Base-by-base conservation (phyloP, 2,888 invertebrate species). In the Leucania comma region DNA sequence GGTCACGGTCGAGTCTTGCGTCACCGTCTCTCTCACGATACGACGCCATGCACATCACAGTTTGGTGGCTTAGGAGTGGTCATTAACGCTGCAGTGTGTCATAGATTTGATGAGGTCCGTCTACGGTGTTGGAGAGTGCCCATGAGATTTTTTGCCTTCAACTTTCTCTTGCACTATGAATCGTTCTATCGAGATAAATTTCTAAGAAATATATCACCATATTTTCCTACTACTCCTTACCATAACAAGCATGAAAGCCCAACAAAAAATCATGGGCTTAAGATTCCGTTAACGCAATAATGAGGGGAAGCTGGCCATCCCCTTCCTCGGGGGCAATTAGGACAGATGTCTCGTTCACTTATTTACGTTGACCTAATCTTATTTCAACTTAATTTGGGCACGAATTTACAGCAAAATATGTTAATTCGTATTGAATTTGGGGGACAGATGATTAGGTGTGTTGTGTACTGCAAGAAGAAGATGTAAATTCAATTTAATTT, bases 281-380 rank as follows among this genome's bases (percentile, higher is more conserved):
- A 83, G 57, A 69, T 67, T 68, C 68, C 57, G 58, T 78, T 81
- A 78, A 80, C 58, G 58, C 68, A 64, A 72, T 77, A 68, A 73
- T 72, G 64, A 74, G 29, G 56, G 65, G 65, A 72, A 70, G 74
- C 51, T 72, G 66, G 71, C 61, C 70, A 78, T 65, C 74, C 65
- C 71, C 70, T 78, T 75, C 78, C 69, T 75, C 75, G 66, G 71
- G 84, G 70, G 86, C 86, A 89, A 90, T 90, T 88, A 88, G 86
- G 84, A 76, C 85, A 83, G 85, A 85, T 81, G 87, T 81, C 85
- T 87, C 82, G 76, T 73, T 67, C 69, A 76, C 88, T 89, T 90
- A 89, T 90, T 90, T 88, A 87, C 88, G 86, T 87, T 78, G 85
- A 88, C 90, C 88, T 88, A 90, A 91, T 91, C 89, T 89, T 89